Evolutionary conservation across 2,797 vertebrate species (phyloP), one percentile per base, ranked within the genome.

Genomic region (Leuciscus waleckii): DNA sequence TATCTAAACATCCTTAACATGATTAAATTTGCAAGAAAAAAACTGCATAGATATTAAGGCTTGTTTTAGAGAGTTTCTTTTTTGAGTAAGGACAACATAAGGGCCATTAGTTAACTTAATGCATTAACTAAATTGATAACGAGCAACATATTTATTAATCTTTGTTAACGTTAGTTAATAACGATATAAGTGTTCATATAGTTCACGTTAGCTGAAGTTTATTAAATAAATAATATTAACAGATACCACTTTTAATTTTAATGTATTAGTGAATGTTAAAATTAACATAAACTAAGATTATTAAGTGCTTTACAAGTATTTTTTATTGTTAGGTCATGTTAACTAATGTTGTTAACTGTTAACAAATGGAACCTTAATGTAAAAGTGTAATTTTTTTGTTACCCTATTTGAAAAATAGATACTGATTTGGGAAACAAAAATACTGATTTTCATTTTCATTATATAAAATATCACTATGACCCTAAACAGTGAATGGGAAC

Each of bases 1-100:
- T 39, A 69, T 69, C 23, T 56, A 54, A 80, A 80, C 41, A 51
- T 80, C 63, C 43, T 51, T 51, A 14, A 80, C 35, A 67, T n/a
- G 26, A n/a, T 29, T 0, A 37, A 51, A n/a, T 49, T 32, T 49
- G 3, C 17, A 46, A 67, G 61, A 68, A 29, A 19, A 79, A 79
- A 43, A 49, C 7, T 8, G 21, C 21, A 43, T 63, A 26, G 43
- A 46, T 49, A 49, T 73, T 77, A 39, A 41, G 35, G 17, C 35
- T 58, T 77, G 23, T 77, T 77, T 58, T 9, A n/a, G 21, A n/a
- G 13, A 32, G 26, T 7, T 35, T 23, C 9, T 67, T 16, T 63
- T 14, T 16, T 63, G 13, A 1, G 61, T 29, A 7, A 35, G 35
- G 35, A 16, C 26, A 26, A 63, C 58, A 61, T 61, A 61, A 14